These are phyloP conservation scores for Cephalopholis sonnerati DNA, from an alignment of 2,113 vertebrate species.

Conservation along the genomic window DNA sequence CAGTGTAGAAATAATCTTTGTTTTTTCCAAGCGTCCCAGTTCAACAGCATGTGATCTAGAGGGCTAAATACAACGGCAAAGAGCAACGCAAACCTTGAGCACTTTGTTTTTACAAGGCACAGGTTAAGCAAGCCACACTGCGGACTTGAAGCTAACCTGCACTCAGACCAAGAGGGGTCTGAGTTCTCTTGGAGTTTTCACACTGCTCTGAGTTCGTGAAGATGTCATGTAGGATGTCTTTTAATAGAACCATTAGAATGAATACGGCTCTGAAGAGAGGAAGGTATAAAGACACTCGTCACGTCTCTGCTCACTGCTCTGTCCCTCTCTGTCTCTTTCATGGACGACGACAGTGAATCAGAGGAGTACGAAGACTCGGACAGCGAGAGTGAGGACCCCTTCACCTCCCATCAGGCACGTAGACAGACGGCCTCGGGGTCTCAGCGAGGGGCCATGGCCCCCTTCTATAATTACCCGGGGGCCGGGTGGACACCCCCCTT, in stretches of 20 bases:
- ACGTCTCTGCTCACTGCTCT: constrained; percentile 26
- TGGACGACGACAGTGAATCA: constrained; percentile 84
- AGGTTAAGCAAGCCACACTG: too few relatives aligned
- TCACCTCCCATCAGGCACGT: constrained; percentile 96
- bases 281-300: not conserved
- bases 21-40: too few relatives aligned
- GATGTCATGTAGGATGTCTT: not conserved
- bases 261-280: not conserved
- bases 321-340: constrained; percentile 59
- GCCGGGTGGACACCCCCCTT: constrained; percentile 86
- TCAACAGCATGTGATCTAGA: too few relatives aligned
- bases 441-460: constrained; percentile 85
- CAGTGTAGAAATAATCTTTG: too few relatives aligned
- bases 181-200: too few relatives aligned
- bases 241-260: not conserved
- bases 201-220: too few relatives aligned
- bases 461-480: constrained; percentile 89
- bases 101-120: too few relatives aligned
- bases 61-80: too few relatives aligned
- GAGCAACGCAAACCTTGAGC: too few relatives aligned
- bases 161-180: too few relatives aligned
- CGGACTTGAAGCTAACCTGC: too few relatives aligned
- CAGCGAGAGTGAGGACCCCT: constrained; percentile 94
- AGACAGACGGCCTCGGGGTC: constrained; percentile 87
- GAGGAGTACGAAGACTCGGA: constrained; percentile 90